phyloP scores from a whole-genome alignment of 1,140 invertebrate genomes.

The Drosophila trapezifrons region DNA sequence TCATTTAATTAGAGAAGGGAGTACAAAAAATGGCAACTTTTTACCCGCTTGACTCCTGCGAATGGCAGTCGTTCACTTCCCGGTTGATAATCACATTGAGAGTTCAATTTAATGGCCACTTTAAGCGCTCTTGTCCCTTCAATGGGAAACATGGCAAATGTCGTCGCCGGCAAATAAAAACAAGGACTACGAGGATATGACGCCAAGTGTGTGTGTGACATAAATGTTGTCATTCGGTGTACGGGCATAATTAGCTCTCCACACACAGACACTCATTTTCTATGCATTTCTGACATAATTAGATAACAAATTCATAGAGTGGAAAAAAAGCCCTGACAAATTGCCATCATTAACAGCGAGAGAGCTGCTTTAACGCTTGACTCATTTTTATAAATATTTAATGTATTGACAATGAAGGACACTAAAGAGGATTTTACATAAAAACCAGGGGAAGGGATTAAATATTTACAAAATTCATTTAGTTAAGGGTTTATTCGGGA shows the following conservation, averaged over 20 bases:
- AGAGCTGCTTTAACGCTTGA: conserved; percentile 10
- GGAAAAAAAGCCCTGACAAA: conserved; percentile 22
- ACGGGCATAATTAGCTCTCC: conserved; percentile 40
- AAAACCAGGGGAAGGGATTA: background rate
- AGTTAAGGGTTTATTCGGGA: too few species aligned
- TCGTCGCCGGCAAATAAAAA: conserved; percentile 35
- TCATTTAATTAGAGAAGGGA: conserved; percentile 21
- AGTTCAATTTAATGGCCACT: conserved; percentile 34
- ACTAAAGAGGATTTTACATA: background rate
- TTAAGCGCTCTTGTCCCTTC: conserved; percentile 40
- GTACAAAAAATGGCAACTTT: conserved; percentile 10
- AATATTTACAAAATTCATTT: conserved; percentile 11
- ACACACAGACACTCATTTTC: conserved; percentile 9
- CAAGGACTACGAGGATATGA: conserved; percentile 13
- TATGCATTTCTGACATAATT: conserved; percentile 43
- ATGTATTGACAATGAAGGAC: background rate
- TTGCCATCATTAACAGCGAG: conserved; percentile 26
- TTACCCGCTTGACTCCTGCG: conserved; percentile 9
- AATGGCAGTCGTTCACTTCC: conserved; percentile 42
- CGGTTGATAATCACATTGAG: conserved; percentile 27
- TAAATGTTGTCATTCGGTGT: conserved; percentile 26
- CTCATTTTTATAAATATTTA: conserved; percentile 7
- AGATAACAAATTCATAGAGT: conserved; percentile 23
- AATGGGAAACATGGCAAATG: conserved; percentile 54
- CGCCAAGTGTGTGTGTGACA: conserved; percentile 26